Percentiles rank a stretch among this genome's conserved stretches.
Evolutionary conservation across 2,797 vertebrate species (phyloP).

Genomic region (Emys orbicularis): DNA sequence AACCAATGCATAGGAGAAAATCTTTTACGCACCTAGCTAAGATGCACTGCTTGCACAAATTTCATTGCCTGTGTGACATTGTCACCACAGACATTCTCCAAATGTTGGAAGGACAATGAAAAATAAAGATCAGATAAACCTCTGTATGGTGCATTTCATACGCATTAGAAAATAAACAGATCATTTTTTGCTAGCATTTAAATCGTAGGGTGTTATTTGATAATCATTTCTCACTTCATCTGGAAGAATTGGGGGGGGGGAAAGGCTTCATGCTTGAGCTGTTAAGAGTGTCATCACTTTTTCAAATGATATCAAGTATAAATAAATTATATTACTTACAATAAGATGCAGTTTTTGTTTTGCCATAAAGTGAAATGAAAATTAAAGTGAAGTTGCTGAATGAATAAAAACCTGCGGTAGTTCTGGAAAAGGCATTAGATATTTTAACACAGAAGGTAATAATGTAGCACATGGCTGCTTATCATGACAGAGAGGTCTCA

Average conservation of each 20-base stretch:
- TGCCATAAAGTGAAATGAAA: constrained; percentile 52
- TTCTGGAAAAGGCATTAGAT: background rate
- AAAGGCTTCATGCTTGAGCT: constrained; percentile 74
- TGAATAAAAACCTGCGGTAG: background rate
- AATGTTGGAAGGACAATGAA: constrained; percentile 9
- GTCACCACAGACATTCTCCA: background rate
- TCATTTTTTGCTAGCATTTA: constrained; percentile 24
- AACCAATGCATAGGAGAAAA: constrained; percentile 20
- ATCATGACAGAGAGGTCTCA: background rate
- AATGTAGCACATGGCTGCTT: background rate
- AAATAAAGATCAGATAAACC: background rate
- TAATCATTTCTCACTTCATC: constrained; percentile 69
- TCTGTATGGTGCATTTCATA: background rate
- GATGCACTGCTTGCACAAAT: constrained; percentile 41
- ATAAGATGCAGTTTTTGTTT: constrained; percentile 78
- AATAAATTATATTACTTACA: constrained; percentile 79
- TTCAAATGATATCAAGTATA: constrained; percentile 79
- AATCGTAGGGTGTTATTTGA: constrained; percentile 63
- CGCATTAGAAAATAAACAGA: constrained; percentile 4
- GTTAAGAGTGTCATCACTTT: constrained; percentile 66
- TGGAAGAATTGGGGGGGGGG: constrained; percentile 67
- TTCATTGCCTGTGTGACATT: background rate
- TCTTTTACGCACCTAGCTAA: background rate
- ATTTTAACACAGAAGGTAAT: background rate
- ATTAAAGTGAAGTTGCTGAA: constrained; percentile 46